phyloP scores from a whole-genome alignment of 2,888 invertebrate genomes.

The Oeneis ivallda region DNA sequence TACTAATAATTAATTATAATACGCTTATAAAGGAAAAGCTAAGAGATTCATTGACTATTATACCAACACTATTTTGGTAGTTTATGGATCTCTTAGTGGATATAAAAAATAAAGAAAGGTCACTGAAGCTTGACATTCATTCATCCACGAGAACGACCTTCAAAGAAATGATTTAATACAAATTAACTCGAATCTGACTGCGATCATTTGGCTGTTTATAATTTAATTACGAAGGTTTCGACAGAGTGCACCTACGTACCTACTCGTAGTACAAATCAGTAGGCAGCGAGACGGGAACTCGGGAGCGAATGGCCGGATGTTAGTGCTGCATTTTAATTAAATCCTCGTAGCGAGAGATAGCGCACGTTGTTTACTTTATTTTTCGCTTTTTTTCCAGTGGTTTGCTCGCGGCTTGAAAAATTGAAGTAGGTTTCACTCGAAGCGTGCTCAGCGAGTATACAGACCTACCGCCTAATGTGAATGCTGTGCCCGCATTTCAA shows the following conservation, averaged over 20 bases:
- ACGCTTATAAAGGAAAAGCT: too few species aligned
- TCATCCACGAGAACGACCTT: conserved; percentile 41
- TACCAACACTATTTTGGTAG: too few species aligned
- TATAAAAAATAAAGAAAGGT: background rate
- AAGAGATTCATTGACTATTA: too few species aligned
- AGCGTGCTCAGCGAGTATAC: conserved; percentile 38
- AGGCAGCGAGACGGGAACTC: conserved; percentile 30
- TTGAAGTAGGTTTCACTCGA: conserved; percentile 50
- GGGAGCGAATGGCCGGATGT: conserved; percentile 44
- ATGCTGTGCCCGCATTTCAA: conserved; percentile 38
- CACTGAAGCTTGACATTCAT: conserved; percentile 23
- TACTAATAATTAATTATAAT: too few species aligned
- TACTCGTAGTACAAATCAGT: conserved; percentile 4
- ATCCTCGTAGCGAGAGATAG: conserved; percentile 57
- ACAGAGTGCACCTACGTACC: conserved; percentile 10
- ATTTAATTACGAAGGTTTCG: conserved; percentile 56
- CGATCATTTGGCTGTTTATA: conserved; percentile 50
- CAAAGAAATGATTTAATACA: conserved; percentile 47
- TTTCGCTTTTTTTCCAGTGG: conserved; percentile 50
- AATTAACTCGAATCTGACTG: conserved; percentile 43
- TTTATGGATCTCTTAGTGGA: too few species aligned
- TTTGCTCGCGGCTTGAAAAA: conserved; percentile 48
- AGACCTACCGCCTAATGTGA: conserved; percentile 52
- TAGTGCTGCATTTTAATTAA: conserved; percentile 67
- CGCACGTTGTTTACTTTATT: conserved; percentile 43